Evolutionary conservation across 2,797 vertebrate species (phyloP).

Genomic region (Babyrousa celebensis): DNA sequence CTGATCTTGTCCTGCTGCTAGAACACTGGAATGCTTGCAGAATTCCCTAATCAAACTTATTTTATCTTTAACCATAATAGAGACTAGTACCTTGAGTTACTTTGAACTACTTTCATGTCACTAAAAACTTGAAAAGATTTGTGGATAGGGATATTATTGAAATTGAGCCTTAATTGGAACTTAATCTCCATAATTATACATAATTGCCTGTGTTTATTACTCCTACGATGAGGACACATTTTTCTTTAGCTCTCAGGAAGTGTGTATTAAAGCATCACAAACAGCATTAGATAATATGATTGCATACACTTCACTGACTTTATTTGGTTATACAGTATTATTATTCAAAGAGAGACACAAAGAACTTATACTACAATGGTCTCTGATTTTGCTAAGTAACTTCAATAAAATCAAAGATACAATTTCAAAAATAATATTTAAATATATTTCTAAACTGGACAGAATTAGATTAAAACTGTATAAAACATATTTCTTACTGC

Average conservation of each 20-base stretch:
- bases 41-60: constrained; percentile 7
- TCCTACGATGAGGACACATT: constrained; percentile 85
- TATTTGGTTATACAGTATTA: constrained; percentile 87
- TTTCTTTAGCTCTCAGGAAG: constrained; percentile 88
- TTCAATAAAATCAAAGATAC: constrained; percentile 72
- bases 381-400: constrained; percentile 83
- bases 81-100: constrained; percentile 79
- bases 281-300: constrained; percentile 87
- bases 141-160: constrained; percentile 87
- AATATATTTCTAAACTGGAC: constrained; percentile 63
- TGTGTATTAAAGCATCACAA: constrained; percentile 86
- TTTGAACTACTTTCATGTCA: constrained; percentile 87
- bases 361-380: constrained; percentile 79
- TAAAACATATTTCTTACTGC: constrained; percentile 36
- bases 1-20: constrained; percentile 66
- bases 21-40: neutral
- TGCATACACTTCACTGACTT: constrained; percentile 88
- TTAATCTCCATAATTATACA: constrained; percentile 91
- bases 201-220: constrained; percentile 91
- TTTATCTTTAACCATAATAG: constrained; percentile 73
- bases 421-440: constrained; percentile 37
- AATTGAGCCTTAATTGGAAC: constrained; percentile 90
- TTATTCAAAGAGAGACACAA: constrained; percentile 86
- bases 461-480: constrained; percentile 58
- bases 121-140: constrained; percentile 87